Percentiles rank a stretch among this genome's conserved stretches.
Evolutionary conservation across 1,140 invertebrate genomes (phyloP).

Genomic region (Argopecten irradians): DNA sequence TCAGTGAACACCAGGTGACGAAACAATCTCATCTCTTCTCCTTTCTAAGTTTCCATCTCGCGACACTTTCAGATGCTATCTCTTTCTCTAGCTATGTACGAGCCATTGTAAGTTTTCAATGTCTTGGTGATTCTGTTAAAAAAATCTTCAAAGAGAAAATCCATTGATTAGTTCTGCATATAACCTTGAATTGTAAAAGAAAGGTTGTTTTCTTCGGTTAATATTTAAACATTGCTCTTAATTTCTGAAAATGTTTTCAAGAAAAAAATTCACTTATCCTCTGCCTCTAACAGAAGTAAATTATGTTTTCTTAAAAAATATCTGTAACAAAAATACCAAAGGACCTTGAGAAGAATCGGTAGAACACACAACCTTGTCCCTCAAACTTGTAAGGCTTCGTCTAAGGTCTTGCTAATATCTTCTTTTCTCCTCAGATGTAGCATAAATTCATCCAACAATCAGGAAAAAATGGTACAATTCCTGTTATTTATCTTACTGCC

Average conservation of each 20-base stretch:
- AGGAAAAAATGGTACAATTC: neutral
- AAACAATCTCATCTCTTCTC: conserved; percentile 3
- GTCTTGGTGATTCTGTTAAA: neutral
- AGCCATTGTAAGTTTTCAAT: neutral
- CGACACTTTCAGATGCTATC: conserved; percentile 16
- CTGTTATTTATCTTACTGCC: neutral
- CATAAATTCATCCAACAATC: neutral
- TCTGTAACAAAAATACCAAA: neutral
- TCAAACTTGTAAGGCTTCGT: neutral
- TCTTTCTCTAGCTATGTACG: neutral
- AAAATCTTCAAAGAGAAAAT: neutral
- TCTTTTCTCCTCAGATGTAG: neutral
- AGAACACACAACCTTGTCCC: neutral
- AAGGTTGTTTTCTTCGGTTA: neutral
- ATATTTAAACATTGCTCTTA: neutral
- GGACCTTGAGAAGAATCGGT: neutral
- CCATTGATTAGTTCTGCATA: neutral
- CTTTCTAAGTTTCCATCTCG: neutral
- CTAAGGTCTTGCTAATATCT: neutral
- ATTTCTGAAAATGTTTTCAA: neutral
- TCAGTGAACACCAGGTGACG: conserved; percentile 4
- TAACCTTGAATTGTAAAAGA: neutral
- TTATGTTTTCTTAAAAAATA: too few species aligned
- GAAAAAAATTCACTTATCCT: neutral
- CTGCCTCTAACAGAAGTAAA: too few species aligned